Percentiles rank a stretch among this genome's conserved stretches.
phyloP scores from a whole-genome alignment of 2,888 invertebrate species.

The Eupithecia subfuscata region DNA sequence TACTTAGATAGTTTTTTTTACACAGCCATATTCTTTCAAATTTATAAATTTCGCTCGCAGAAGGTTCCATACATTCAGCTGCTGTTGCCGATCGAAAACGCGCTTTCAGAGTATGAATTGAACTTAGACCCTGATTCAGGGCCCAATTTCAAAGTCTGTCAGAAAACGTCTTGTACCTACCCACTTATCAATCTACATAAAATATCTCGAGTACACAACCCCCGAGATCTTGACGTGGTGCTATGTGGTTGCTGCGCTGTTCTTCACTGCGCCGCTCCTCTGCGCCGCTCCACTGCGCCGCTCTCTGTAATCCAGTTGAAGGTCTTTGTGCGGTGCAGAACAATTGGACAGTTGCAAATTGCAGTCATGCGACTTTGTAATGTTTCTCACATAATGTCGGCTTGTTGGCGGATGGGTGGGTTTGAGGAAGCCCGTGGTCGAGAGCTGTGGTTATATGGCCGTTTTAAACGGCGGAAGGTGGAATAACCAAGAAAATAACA shows the following conservation, averaged over 20 bases:
- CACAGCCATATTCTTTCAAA: background rate
- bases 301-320: slow-evolving; percentile 21
- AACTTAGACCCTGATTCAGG: too few relatives aligned
- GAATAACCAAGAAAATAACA: background rate
- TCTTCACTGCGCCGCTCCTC: background rate
- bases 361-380: slow-evolving; percentile 12
- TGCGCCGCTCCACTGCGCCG: background rate
- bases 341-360: slow-evolving; percentile 30
- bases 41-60: too few relatives aligned
- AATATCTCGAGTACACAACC: background rate
- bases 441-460: background rate
- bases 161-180: too few relatives aligned
- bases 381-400: background rate
- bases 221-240: background rate
- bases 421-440: background rate
- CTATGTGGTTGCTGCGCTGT: background rate
- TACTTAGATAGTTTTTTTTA: too few relatives aligned
- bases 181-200: too few relatives aligned
- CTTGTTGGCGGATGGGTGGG: background rate
- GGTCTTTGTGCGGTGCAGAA: slow-evolving; percentile 25
- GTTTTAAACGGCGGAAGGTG: background rate
- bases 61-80: too few relatives aligned
- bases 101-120: too few relatives aligned
- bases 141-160: too few relatives aligned
- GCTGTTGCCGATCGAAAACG: too few relatives aligned